Conservation (phyloP, 1,140 invertebrate genomes). For the Hestina assimilis region DNA sequence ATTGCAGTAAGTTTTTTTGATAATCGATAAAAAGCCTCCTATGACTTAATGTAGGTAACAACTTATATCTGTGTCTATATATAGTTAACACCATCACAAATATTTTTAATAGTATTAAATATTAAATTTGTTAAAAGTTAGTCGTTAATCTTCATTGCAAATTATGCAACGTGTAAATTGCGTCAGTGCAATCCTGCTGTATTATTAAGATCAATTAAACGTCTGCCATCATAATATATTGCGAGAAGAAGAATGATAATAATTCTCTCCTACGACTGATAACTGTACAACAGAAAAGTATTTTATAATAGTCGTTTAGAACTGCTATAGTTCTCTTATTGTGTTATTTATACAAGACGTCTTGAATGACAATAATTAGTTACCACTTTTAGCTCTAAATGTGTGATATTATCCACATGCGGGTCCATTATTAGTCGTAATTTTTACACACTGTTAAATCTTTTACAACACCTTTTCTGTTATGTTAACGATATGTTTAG, state of each 20-base stretch:
- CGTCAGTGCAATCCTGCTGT: neutral
- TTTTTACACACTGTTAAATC: neutral
- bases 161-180: neutral
- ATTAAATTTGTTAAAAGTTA: neutral
- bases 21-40: no score
- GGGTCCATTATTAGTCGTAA: neutral
- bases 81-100: no score
- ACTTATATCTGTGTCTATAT: no score
- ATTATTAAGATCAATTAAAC: slow-evolving; percentile 17
- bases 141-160: neutral
- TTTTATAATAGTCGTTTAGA: slow-evolving; percentile 8
- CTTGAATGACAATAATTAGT: slow-evolving; percentile 4
- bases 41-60: no score
- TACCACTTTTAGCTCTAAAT: neutral
- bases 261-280: slow-evolving; percentile 6
- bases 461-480: neutral
- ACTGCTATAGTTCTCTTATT: slow-evolving; percentile 6
- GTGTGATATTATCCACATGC: slow-evolving; percentile 1
- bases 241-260: neutral
- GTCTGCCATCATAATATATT: slow-evolving; percentile 2
- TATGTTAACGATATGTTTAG: neutral
- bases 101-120: no score
- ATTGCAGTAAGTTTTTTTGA: no score
- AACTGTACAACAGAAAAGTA: slow-evolving; percentile 10
- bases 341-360: slow-evolving; percentile 9